These are phyloP conservation scores for Choristoneura fumiferana DNA, from an alignment of 1,140 invertebrate genomes.

Conservation along the genomic window DNA sequence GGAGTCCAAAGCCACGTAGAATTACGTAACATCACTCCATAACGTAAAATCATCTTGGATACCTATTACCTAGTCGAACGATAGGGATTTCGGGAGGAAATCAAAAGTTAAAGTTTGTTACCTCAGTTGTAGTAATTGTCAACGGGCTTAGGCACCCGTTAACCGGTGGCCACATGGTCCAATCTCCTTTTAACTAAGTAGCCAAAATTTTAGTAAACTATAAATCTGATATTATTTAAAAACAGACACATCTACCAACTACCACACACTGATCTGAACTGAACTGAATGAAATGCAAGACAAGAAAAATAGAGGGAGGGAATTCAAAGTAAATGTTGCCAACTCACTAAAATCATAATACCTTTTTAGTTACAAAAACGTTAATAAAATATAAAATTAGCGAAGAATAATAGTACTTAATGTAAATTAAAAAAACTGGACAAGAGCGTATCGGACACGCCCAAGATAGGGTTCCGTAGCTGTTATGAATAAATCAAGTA, in stretches of 20 bases:
- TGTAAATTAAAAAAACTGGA: too few species aligned
- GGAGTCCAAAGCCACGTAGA: slow-evolving; percentile 4
- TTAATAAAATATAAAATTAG: too few species aligned
- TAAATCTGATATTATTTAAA: slow-evolving; percentile 9
- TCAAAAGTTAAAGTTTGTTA: slow-evolving; percentile 15
- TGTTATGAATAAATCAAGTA: too few species aligned
- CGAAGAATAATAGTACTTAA: too few species aligned
- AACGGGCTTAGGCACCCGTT: slow-evolving; percentile 6
- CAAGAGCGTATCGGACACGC: too few species aligned
- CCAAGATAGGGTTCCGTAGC: too few species aligned
- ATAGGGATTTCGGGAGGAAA: slow-evolving; percentile 14
- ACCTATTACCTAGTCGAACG: slow-evolving; percentile 18
- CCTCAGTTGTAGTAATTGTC: slow-evolving; percentile 9
- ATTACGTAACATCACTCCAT: slow-evolving; percentile 23
- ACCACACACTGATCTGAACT: slow-evolving; percentile 7
- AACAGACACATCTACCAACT: not conserved
- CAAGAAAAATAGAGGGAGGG: slow-evolving; percentile 1
- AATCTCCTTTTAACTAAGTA: not conserved
- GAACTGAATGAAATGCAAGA: not conserved
- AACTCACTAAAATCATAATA: too few species aligned
- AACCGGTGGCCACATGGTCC: slow-evolving; percentile 5
- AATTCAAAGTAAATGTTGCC: too few species aligned
- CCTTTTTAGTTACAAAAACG: too few species aligned
- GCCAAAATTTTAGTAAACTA: not conserved
- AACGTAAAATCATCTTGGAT: slow-evolving; percentile 18